Percentiles rank a stretch among this genome's conserved stretches.
phyloP scores from a whole-genome alignment of 1,140 invertebrate species.

The Drosophila nigromelanica region DNA sequence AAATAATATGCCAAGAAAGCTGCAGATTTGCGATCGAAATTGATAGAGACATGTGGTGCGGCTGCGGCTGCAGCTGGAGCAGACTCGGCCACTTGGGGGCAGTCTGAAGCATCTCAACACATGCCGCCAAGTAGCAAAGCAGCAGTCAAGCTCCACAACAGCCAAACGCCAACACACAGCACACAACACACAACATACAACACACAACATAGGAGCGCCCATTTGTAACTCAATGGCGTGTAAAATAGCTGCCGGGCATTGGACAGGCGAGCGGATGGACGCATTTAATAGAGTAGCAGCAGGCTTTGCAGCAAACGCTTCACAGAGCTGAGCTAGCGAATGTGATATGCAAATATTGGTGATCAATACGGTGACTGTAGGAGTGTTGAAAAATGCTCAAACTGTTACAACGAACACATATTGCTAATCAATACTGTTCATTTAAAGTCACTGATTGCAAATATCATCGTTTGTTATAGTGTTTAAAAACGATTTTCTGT shows the following conservation, averaged over 20 bases:
- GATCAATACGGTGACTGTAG: slow-evolving; percentile 1
- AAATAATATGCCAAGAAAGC: slow-evolving; percentile 56
- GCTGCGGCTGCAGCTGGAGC: slow-evolving; percentile 13
- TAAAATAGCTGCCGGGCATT: slow-evolving; percentile 75
- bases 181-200: neutral
- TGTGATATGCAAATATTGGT: neutral
- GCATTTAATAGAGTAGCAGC: slow-evolving; percentile 29
- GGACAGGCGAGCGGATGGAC: slow-evolving; percentile 37
- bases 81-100: neutral
- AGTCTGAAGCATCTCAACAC: slow-evolving; percentile 38
- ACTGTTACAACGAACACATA: no score
- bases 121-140: slow-evolving; percentile 46
- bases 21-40: slow-evolving; percentile 53
- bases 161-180: no score
- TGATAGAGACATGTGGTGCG: slow-evolving; percentile 45
- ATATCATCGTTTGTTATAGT: no score
- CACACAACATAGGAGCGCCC: slow-evolving; percentile 30
- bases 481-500: no score
- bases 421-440: no score
- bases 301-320: slow-evolving; percentile 24
- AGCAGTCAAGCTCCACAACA: neutral
- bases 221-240: slow-evolving; percentile 79
- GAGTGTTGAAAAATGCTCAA: neutral
- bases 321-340: slow-evolving; percentile 51
- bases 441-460: no score